Conservation (phyloP, 2,888 invertebrate species). For the Magallana nippona region DNA sequence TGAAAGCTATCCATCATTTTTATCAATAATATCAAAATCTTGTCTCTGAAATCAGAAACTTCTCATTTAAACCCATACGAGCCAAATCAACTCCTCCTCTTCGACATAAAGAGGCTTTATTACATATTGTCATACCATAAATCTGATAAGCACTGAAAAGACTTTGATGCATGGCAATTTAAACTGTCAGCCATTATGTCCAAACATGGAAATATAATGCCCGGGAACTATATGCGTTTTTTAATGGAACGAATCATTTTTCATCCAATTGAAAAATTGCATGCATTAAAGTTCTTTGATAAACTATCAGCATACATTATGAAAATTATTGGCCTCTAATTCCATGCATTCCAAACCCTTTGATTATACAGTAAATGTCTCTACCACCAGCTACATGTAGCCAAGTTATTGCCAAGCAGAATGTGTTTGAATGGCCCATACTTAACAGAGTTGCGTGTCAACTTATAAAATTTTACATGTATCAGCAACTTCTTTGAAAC, state of each 20-base stretch:
- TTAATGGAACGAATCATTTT: slow-evolving; percentile 13
- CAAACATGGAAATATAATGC: slow-evolving; percentile 16
- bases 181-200: slow-evolving; percentile 14
- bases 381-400: background rate
- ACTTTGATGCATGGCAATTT: slow-evolving; percentile 27
- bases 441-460: too few species aligned
- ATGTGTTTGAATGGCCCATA: too few species aligned
- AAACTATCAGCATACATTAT: slow-evolving; percentile 24
- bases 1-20: slow-evolving; percentile 9
- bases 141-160: slow-evolving; percentile 16
- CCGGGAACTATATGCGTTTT: background rate
- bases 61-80: slow-evolving; percentile 14
- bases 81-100: slow-evolving; percentile 24
- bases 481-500: too few species aligned
- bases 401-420: too few species aligned
- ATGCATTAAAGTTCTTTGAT: slow-evolving; percentile 21
- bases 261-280: slow-evolving; percentile 29
- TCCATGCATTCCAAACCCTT: background rate
- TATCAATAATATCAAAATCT: slow-evolving; percentile 12
- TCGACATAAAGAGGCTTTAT: slow-evolving; percentile 15
- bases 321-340: background rate
- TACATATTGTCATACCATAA: slow-evolving; percentile 27
- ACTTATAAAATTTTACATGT: too few species aligned
- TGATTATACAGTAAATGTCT: background rate
- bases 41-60: slow-evolving; percentile 8